phyloP scores from a whole-genome alignment of 2,888 invertebrate species.

The Litoditis marina region DNA sequence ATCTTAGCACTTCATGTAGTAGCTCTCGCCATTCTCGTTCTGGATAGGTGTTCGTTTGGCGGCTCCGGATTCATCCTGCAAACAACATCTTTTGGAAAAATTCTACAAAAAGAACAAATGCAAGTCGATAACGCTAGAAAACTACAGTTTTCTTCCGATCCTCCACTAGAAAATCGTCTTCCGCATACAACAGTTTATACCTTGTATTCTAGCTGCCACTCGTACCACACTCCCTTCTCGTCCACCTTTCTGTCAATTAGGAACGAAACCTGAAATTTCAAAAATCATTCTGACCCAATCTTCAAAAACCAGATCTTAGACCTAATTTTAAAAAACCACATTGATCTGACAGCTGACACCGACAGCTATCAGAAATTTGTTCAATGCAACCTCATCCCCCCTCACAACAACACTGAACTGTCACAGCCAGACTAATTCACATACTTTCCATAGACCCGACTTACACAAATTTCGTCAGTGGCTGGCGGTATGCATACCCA shows the following conservation, averaged over 20 bases:
- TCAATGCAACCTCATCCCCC: too few species aligned
- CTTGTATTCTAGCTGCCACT: constrained; percentile 48
- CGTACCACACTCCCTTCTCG: constrained; percentile 59
- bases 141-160: constrained; percentile 8
- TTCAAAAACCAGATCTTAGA: too few species aligned
- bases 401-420: too few species aligned
- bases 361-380: too few species aligned
- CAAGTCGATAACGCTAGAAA: neutral
- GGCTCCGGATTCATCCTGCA: neutral
- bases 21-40: constrained; percentile 46
- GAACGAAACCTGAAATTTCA: constrained; percentile 41
- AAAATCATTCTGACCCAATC: too few species aligned
- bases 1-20: constrained; percentile 44
- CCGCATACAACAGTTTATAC: constrained; percentile 13
- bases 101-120: neutral
- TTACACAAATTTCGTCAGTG: too few species aligned
- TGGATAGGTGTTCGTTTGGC: constrained; percentile 26
- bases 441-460: too few species aligned
- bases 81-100: too few species aligned
- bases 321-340: too few species aligned
- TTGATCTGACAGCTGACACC: too few species aligned
- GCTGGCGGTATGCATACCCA: too few species aligned
- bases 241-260: constrained; percentile 47
- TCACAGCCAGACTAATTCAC: too few species aligned
- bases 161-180: constrained; percentile 1